Evolutionary conservation across 1,140 invertebrate species (phyloP), one percentile per base, ranked within the genome.

Genomic region (Dysdera silvatica): DNA sequence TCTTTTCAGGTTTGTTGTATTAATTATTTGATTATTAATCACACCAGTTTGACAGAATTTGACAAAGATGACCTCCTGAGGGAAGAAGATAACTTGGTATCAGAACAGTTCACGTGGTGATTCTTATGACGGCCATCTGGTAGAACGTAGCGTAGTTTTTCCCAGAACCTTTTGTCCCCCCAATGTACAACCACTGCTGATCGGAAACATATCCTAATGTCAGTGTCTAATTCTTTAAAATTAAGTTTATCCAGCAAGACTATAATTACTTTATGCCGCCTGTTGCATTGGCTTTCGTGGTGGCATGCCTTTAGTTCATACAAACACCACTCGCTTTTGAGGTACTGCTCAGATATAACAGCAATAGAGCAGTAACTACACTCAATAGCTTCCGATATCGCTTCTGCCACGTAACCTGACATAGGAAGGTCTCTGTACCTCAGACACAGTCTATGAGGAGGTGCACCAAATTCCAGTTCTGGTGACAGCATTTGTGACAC

Each of bases 271-370:
- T 89, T 82, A 70, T 86, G 83, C 63, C 87, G 78, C 16, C 37
- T 40, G 24, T 87, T 80, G 51, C 88, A 81, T 23, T 95, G 77
- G 24, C 93, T 86, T 72, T 91, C 88, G 73, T 92, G 89, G 74
- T 94, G 88, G 10, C 91, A 91, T 8, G 89, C 89, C 76, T 92
- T 92, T 75, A 95, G 91, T 72, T 95, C 91, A 72, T 88, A 91
- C n/a, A 89, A 82, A 71, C 88, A 89, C 91, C 91, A 95, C 73
- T 95, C 90, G 6, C 89, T 92, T 76, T 91, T 90, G 65, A 95
- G 86, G 73, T 94, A 95, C 75, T 93, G 92, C 74, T 92, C 88
- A 40, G 90, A 93, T 8, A 96, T 80, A 58, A 96, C 84, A 81
- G 95, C 87, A 53, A 95, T 89, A n/a, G 90, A 95, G 55, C 91